phyloP scores from a whole-genome alignment of 2,113 vertebrate species.

The Mesitornis unicolor region DNA sequence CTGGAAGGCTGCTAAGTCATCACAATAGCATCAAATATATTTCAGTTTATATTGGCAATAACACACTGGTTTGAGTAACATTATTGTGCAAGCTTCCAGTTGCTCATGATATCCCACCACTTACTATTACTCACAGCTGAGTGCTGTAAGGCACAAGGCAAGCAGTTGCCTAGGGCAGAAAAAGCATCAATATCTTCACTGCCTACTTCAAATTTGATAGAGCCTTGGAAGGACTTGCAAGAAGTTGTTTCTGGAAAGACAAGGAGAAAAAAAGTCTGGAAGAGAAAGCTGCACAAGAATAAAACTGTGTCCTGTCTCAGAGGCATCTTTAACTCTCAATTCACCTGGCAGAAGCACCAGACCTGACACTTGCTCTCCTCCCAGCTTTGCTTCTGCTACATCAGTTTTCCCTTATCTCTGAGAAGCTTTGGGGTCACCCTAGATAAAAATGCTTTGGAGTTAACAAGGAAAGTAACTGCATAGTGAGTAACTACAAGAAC shows the following conservation, averaged over 20 bases:
- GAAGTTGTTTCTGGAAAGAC: neutral
- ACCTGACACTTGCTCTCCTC: neutral
- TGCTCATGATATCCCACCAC: neutral
- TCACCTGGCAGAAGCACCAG: neutral
- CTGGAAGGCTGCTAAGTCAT: neutral
- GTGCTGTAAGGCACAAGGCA: neutral
- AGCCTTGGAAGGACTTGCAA: neutral
- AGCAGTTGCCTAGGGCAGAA: neutral
- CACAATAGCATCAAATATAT: neutral
- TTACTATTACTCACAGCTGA: neutral
- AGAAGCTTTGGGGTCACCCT: neutral
- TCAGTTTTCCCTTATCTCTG: neutral
- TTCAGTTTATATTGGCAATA: neutral
- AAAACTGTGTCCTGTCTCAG: neutral
- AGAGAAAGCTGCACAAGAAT: neutral
- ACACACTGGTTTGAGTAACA: neutral
- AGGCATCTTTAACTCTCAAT: neutral
- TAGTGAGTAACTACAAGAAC: neutral
- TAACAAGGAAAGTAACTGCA: neutral
- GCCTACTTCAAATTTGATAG: neutral
- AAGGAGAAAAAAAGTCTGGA: neutral
- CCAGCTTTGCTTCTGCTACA: neutral
- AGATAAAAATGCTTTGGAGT: neutral
- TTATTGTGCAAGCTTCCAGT: neutral
- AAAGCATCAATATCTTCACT: neutral